Conservation (phyloP, 2,888 invertebrate species). For the Panopea generosa region DNA sequence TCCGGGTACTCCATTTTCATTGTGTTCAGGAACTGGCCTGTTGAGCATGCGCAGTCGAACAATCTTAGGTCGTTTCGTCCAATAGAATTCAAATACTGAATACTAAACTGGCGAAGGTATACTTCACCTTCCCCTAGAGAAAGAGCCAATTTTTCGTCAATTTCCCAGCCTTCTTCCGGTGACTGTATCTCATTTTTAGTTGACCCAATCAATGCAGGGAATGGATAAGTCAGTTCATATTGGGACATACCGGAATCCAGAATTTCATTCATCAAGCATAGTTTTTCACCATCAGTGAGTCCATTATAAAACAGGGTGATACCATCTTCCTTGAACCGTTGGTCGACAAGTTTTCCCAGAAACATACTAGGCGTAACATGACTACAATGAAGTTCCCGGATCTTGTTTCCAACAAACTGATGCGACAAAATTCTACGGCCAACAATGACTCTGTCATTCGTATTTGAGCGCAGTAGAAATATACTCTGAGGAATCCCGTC, state of each 20-base stretch:
- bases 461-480: slow-evolving; percentile 55
- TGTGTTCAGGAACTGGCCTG: slow-evolving; percentile 70
- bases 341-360: slow-evolving; percentile 65
- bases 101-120: slow-evolving; percentile 63
- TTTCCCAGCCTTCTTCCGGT: slow-evolving; percentile 68
- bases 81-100: slow-evolving; percentile 62
- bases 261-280: slow-evolving; percentile 60
- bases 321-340: slow-evolving; percentile 64
- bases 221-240: slow-evolving; percentile 65
- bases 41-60: slow-evolving; percentile 72
- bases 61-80: slow-evolving; percentile 54
- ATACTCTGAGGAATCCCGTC: slow-evolving; percentile 67
- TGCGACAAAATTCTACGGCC: slow-evolving; percentile 66
- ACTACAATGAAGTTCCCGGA: slow-evolving; percentile 69
- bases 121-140: slow-evolving; percentile 65
- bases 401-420: slow-evolving; percentile 65
- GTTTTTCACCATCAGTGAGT: slow-evolving; percentile 61
- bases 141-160: slow-evolving; percentile 63
- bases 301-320: slow-evolving; percentile 62
- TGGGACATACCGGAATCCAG: slow-evolving; percentile 52
- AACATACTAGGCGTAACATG: slow-evolving; percentile 67
- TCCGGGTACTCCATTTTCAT: slow-evolving; percentile 65
- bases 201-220: slow-evolving; percentile 60
- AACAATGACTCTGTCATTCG: slow-evolving; percentile 47
- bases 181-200: slow-evolving; percentile 64